These are phyloP conservation scores for Podarcis lilfordi DNA, from an alignment of 2,797 vertebrate species.

Conservation along the genomic window DNA sequence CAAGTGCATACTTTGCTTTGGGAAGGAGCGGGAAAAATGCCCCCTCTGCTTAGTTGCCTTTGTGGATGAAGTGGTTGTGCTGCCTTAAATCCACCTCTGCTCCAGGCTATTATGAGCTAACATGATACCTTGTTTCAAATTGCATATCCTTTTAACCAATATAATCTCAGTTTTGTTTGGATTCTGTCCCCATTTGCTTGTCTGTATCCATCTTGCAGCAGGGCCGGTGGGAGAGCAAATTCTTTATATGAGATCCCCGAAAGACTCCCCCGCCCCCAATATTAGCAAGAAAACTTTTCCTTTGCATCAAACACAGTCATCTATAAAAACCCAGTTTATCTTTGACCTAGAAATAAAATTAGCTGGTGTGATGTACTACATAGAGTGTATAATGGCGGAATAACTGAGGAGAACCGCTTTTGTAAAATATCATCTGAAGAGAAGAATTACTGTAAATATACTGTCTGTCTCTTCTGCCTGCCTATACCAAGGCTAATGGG, in stretches of 20 bases:
- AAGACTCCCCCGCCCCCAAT: too few species aligned
- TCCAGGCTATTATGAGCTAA: not conserved
- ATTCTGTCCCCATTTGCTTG: not conserved
- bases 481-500: constrained; percentile 43
- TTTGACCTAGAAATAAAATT: constrained; percentile 52
- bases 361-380: constrained; percentile 21
- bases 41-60: too few species aligned
- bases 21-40: too few species aligned
- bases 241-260: not conserved
- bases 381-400: constrained; percentile 1
- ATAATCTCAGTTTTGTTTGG: not conserved
- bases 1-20: too few species aligned
- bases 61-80: too few species aligned
- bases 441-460: constrained; percentile 35
- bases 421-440: constrained; percentile 14
- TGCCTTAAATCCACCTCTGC: not conserved
- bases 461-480: not conserved
- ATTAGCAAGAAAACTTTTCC: constrained; percentile 24
- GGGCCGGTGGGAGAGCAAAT: not conserved
- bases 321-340: constrained; percentile 5
- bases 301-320: not conserved
- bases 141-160: not conserved
- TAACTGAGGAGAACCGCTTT: constrained; percentile 8
- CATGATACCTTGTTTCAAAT: not conserved
- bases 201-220: not conserved